phyloP scores from a whole-genome alignment of 2,888 invertebrate genomes.

The Tubulanus polymorphus region DNA sequence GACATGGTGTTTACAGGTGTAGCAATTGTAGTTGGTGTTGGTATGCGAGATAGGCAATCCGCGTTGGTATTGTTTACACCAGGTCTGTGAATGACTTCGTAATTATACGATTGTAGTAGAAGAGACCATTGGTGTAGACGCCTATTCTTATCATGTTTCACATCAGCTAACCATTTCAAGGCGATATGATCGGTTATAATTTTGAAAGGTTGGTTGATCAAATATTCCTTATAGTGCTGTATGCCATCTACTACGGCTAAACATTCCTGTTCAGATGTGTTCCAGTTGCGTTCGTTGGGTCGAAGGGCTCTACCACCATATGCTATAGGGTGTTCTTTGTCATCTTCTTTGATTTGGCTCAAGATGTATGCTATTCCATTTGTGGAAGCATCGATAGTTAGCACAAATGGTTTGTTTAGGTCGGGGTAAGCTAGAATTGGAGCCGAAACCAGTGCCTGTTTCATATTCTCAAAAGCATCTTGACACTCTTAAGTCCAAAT shows the following conservation, averaged over 20 bases:
- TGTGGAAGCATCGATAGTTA: conserved; percentile 21
- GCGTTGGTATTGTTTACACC: too few species aligned
- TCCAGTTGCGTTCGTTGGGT: conserved; percentile 14
- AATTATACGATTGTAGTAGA: conserved; percentile 42
- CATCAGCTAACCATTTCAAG: conserved; percentile 14
- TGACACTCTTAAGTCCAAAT: conserved; percentile 35
- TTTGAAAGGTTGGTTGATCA: conserved; percentile 15
- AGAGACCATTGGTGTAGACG: conserved; percentile 14
- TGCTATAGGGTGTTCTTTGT: conserved; percentile 15
- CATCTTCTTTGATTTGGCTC: conserved; percentile 16
- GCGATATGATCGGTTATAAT: conserved; percentile 23
- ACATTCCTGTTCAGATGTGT: conserved; percentile 16
- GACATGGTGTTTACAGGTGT: too few species aligned
- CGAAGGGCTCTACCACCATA: conserved; percentile 20
- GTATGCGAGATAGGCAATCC: too few species aligned
- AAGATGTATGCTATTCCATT: conserved; percentile 22
- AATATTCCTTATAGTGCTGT: conserved; percentile 18
- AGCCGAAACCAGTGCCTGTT: conserved; percentile 22
- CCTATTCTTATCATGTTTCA: conserved; percentile 11
- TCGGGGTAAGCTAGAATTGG: conserved; percentile 25
- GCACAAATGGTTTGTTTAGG: conserved; percentile 14
- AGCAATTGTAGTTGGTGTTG: too few species aligned
- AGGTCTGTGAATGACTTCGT: conserved; percentile 5
- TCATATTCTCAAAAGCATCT: conserved; percentile 42
- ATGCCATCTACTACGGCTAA: conserved; percentile 18